phyloP scores from a whole-genome alignment of 2,888 invertebrate species.

The Pyrocoelia pectoralis region DNA sequence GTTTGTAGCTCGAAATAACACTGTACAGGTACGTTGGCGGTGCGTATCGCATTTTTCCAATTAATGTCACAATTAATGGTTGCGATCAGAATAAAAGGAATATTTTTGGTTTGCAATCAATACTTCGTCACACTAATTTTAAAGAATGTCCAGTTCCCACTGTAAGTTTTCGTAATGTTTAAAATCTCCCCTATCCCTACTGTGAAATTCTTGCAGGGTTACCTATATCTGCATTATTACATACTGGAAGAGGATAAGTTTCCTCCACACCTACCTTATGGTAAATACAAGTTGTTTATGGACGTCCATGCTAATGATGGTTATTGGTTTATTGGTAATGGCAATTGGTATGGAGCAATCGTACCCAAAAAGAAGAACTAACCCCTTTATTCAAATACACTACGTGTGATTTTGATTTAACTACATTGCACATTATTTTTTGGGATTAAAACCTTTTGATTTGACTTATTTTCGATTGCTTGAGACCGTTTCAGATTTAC shows the following conservation, averaged over 20 bases:
- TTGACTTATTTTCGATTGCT: not conserved
- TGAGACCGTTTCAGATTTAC: not conserved
- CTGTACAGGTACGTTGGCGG: conserved; percentile 1
- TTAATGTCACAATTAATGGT: conserved; percentile 12
- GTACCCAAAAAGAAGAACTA: not conserved
- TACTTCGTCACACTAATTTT: conserved; percentile 12
- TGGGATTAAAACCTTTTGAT: too few species aligned
- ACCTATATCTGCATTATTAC: conserved; percentile 12
- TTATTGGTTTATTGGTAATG: not conserved
- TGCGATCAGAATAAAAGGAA: conserved; percentile 11
- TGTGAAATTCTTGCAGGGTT: not conserved
- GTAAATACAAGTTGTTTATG: conserved; percentile 13
- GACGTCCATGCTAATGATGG: conserved; percentile 5
- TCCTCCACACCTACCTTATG: conserved; percentile 18
- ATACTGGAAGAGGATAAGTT: conserved; percentile 17
- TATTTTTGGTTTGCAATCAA: not conserved
- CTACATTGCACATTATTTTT: too few species aligned
- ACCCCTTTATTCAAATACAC: too few species aligned
- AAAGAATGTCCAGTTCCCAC: conserved; percentile 13
- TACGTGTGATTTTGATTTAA: too few species aligned
- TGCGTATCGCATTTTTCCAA: conserved; percentile 17
- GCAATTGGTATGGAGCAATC: conserved; percentile 14
- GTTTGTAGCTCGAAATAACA: conserved; percentile 1
- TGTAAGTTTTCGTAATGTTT: conserved; percentile 1
- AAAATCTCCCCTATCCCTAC: not conserved